These are phyloP conservation scores for Tadarida brasiliensis DNA, from an alignment of 2,797 vertebrate species.

Conservation along the genomic window DNA sequence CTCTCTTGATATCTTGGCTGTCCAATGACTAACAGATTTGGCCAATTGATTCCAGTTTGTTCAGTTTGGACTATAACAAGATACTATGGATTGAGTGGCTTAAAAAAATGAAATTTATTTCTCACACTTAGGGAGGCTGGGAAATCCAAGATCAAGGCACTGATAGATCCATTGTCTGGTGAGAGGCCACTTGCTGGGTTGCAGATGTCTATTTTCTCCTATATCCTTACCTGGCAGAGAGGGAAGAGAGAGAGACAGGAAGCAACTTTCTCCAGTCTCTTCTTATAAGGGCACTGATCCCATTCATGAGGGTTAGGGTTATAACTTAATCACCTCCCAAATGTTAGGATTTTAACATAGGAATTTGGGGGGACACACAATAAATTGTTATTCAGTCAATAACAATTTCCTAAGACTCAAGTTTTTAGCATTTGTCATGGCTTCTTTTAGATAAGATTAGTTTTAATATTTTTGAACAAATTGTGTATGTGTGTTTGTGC, in stretches of 20 bases:
- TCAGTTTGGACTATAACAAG: not conserved
- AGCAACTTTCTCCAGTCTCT: not conserved
- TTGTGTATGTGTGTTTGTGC: not conserved
- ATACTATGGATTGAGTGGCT: not conserved
- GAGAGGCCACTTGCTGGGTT: not conserved
- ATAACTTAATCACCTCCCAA: not conserved
- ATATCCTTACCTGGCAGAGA: not conserved
- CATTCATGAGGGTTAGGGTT: not conserved
- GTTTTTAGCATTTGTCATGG: not conserved
- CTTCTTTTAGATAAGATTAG: conserved; percentile 4
- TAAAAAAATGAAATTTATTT: conserved; percentile 2
- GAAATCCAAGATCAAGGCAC: not conserved
- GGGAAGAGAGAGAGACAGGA: not conserved
- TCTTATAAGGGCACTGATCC: not conserved
- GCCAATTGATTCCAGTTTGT: not conserved
- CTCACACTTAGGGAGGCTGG: not conserved
- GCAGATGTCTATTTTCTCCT: not conserved
- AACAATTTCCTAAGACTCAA: not conserved
- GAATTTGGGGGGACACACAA: not conserved
- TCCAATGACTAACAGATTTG: not conserved
- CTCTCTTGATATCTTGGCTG: not conserved
- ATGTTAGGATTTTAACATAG: not conserved
- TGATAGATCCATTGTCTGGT: not conserved
- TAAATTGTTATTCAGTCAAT: not conserved
- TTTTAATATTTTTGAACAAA: conserved; percentile 46